Base-by-base conservation (phyloP, 2,797 vertebrate species). In the Fundulus diaphanus region DNA sequence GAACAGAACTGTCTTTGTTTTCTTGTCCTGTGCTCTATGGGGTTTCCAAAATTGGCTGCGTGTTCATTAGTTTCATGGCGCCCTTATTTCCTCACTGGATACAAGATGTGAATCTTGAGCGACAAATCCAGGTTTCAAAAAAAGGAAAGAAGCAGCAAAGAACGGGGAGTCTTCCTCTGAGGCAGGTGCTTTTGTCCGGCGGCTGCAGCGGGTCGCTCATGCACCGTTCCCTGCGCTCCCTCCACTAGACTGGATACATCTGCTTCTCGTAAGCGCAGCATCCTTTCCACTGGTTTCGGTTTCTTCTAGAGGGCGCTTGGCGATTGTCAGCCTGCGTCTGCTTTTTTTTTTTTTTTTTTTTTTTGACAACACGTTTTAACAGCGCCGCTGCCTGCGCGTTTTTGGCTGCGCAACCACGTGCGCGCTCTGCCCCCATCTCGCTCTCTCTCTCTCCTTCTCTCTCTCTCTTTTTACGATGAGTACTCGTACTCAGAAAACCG, bases 231-330 rank as follows among this genome's bases (percentile, higher is more conserved):
- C 67, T 46, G 87, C 86, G 75, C 82, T 78, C 82, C 82, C 74
- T 84, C 86, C 88, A 65, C 77, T 80, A 71, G 79, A 61, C 67
- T 73, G 67, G 79, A 76, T 85, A n/a, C 92, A 92, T 88, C 89
- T 90, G 91, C 85, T 82, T 84, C 76, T 61, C 35, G 31, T n/a
- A 76, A 81, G 76, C 68, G 54, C 79, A 87, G 83, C 91, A 88
- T 90, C 66, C 79, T 89, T 57, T 61, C 72, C 76, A 8, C 61
- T 78, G 74, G 74, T 79, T 27, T 65, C 1, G 6, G 66, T 72
- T 61, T 18, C 76, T 76, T 57, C 74, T 11, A 24, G 46, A 76
- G 65, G 72, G 46, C 37, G 70, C 73, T 24, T 70, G 65, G 11
- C 63, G 70, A 29, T 35, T 82, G 31, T 35, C 71, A 0, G 52